Evolutionary conservation across 2,888 invertebrate species (phyloP).

Genomic region (Archips crataeganus): DNA sequence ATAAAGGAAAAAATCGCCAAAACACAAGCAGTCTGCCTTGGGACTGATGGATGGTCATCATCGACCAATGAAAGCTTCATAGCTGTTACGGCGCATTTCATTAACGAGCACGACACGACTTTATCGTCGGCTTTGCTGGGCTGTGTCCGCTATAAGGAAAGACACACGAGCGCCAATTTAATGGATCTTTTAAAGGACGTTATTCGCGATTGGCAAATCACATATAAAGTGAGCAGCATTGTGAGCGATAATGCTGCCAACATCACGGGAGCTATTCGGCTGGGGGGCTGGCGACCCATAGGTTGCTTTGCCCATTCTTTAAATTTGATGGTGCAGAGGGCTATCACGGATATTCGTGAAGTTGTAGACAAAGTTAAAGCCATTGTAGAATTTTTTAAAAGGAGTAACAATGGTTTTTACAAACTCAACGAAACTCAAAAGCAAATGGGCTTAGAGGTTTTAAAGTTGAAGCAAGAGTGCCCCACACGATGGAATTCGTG

Average conservation of each 20-base stretch:
- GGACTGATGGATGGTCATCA: too few relatives aligned
- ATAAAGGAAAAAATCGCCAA: too few relatives aligned
- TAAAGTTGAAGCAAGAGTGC: slow-evolving; percentile 12
- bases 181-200: too few relatives aligned
- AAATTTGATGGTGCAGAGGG: slow-evolving; percentile 15
- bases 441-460: neutral
- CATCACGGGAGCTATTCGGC: too few relatives aligned
- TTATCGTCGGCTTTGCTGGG: too few relatives aligned
- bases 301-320: slow-evolving; percentile 18
- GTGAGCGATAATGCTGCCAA: too few relatives aligned
- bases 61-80: too few relatives aligned
- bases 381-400: slow-evolving; percentile 13
- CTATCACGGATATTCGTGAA: neutral
- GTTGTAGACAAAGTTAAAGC: neutral
- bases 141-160: too few relatives aligned
- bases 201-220: neutral
- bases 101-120: too few relatives aligned
- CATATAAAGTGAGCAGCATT: neutral
- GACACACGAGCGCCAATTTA: too few relatives aligned
- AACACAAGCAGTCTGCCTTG: too few relatives aligned
- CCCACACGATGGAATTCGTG: slow-evolving; percentile 14
- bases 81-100: too few relatives aligned
- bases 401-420: neutral
- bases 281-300: neutral
- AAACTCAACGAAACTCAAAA: neutral